Evolutionary conservation across 1,140 invertebrate genomes (phyloP), one percentile per base, ranked within the genome.

Genomic region (Lysiphlebus fabarum): DNA sequence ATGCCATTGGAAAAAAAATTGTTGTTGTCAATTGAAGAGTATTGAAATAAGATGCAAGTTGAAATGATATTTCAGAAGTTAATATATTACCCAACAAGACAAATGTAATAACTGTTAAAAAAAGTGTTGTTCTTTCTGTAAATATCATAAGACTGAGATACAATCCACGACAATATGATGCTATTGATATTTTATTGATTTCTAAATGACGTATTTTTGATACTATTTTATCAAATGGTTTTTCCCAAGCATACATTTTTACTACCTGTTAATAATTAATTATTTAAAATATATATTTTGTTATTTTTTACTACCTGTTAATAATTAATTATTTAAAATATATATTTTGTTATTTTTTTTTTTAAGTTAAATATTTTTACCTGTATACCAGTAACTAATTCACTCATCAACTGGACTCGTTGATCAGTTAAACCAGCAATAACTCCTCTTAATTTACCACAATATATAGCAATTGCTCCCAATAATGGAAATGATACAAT

Each of bases 201-300:
- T 93, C 90, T 26, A 80, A 70, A 9, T 78, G 76, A 61, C 89
- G 71, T 5, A 81, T 80, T 7, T 67, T 54, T 7, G 78, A 75
- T 0, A 87, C 80, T 0, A 86, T 77, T 34, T 78, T 79, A 55
- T 82, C 80, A 57, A 90, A 89, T 5, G 87, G 86, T 58, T 82
- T 83, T 66, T 90, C 88, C 88, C 88, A 90, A 2, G 86, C 85
- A 64, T 90, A 90, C 88, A 92, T 91, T 78, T 92, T 92, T 14
- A 93, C 87, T 0, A 84, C 82, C 79, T 88, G 65, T 41, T 1
- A 84, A 58, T 40, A n/a, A 14, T 50, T 37, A 14, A 62, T 40
- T 34, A 42, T 34, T 14, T 8, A 3, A 14, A 12, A 38, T 6
- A 7, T 5, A 8, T 40, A 2, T 40, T 40, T 11, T 8, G 10